These are phyloP conservation scores for Chalcis sispes DNA, from an alignment of 2,888 invertebrate genomes.

Conservation along the genomic window DNA sequence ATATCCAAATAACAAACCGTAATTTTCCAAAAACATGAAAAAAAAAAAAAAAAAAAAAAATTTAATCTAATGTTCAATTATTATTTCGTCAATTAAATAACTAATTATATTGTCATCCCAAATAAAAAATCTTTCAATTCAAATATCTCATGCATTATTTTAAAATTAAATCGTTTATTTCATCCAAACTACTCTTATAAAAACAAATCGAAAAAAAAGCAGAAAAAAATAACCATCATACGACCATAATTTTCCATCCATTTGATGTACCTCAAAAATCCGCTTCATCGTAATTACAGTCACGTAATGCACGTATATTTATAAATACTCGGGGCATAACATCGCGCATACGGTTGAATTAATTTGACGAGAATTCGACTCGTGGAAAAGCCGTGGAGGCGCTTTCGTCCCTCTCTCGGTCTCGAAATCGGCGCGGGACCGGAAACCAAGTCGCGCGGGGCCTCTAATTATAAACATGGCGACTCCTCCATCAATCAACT, in stretches of 20 bases:
- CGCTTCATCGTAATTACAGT: slow-evolving; percentile 27
- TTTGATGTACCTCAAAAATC: too few species aligned
- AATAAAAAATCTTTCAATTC: not conserved
- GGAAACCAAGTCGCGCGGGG: slow-evolving; percentile 64
- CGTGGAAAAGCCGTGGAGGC: not conserved
- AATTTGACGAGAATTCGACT: slow-evolving; percentile 53
- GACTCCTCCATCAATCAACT: slow-evolving; percentile 74
- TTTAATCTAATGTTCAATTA: too few species aligned
- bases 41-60: too few species aligned
- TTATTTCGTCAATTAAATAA: not conserved
- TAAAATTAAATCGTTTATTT: too few species aligned
- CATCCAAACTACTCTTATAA: not conserved
- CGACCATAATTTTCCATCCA: not conserved
- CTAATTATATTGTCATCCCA: slow-evolving; percentile 22
- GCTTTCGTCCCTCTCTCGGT: too few species aligned
- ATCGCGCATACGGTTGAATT: slow-evolving; percentile 12
- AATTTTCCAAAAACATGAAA: too few species aligned
- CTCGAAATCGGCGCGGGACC: slow-evolving; percentile 57
- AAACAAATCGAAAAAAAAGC: not conserved
- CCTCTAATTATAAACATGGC: slow-evolving; percentile 75
- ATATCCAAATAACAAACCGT: too few species aligned
- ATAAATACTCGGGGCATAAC: slow-evolving; percentile 33
- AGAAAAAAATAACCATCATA: not conserved
- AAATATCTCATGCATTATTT: too few species aligned
- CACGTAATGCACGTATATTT: slow-evolving; percentile 11